phyloP scores from a whole-genome alignment of 2,888 invertebrate genomes.

The Nematopogon swammerdamellus region DNA sequence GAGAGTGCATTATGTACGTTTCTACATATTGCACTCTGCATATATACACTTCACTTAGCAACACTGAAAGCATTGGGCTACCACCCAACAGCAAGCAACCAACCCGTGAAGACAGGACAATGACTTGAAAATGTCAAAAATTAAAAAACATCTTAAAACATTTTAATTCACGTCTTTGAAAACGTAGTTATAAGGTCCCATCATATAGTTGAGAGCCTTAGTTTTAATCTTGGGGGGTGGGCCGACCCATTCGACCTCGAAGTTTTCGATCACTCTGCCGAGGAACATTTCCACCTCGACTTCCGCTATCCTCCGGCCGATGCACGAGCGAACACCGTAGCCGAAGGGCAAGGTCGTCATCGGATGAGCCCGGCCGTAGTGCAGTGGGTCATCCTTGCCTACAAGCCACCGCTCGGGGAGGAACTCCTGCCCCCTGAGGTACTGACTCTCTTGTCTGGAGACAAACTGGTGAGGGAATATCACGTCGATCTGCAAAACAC shows the following conservation, averaged over 20 bases:
- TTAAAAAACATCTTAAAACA: constrained; percentile 2
- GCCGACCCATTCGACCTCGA: constrained; percentile 8
- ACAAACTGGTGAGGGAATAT: constrained; percentile 63
- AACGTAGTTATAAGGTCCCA: constrained; percentile 4
- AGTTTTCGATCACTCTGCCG: constrained; percentile 14
- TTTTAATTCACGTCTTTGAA: constrained; percentile 6
- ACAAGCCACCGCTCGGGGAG: constrained; percentile 59
- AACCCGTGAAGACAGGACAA: no score
- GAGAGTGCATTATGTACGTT: no score
- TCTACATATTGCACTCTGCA: no score
- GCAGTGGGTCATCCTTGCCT: constrained; percentile 16
- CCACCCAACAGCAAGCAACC: no score
- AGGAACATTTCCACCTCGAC: constrained; percentile 48
- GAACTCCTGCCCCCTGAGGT: constrained; percentile 38
- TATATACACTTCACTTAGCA: no score
- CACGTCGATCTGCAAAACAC: constrained; percentile 61
- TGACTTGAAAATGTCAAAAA: not conserved
- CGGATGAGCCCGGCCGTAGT: constrained; percentile 28
- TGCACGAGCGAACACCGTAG: constrained; percentile 52
- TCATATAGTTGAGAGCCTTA: constrained; percentile 5
- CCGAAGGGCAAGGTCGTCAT: constrained; percentile 55
- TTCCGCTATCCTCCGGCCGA: constrained; percentile 60
- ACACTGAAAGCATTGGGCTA: no score
- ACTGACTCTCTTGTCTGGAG: constrained; percentile 32
- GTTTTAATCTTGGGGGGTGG: constrained; percentile 2